Percentiles rank a stretch among this genome's conserved stretches.
These are phyloP conservation scores for Mobula birostris DNA, from an alignment of 2,113 vertebrate genomes.

Conservation along the genomic window DNA sequence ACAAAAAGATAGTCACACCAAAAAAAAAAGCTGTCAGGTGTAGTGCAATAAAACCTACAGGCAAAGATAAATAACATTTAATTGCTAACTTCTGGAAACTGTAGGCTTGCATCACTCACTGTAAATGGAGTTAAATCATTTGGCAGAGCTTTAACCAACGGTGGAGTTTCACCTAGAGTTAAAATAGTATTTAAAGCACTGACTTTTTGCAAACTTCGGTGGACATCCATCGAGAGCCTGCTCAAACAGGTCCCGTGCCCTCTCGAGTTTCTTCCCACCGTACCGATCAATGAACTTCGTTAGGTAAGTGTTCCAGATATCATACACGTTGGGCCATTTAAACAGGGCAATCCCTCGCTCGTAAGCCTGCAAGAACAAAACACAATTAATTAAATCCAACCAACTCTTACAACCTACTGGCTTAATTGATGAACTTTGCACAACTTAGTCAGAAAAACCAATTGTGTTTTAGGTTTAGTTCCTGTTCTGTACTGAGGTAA, in stretches of 20 bases:
- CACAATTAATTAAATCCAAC: neutral
- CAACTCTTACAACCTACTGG: neutral
- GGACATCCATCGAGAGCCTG: slow-evolving; percentile 85
- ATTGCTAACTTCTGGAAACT: neutral
- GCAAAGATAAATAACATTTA: neutral
- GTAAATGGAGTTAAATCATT: neutral
- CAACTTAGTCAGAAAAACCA: neutral
- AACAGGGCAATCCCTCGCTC: slow-evolving; percentile 85
- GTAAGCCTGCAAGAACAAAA: slow-evolving; percentile 61
- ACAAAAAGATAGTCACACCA: neutral
- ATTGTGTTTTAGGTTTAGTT: neutral
- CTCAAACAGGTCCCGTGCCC: slow-evolving; percentile 83
- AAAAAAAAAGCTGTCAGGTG: neutral
- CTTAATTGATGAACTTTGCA: neutral
- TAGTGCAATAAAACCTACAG: neutral
- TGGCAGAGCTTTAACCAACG: neutral
- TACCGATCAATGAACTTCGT: slow-evolving; percentile 88
- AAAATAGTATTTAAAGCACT: neutral
- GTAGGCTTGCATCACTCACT: neutral
- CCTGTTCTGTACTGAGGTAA: neutral
- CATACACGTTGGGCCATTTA: slow-evolving; percentile 84
- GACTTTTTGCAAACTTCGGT: slow-evolving; percentile 82
- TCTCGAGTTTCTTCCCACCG: slow-evolving; percentile 84
- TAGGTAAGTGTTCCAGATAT: slow-evolving; percentile 93
- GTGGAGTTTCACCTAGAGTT: neutral